Base-by-base conservation (phyloP, 1,140 invertebrate species). In the Colletes gigas region DNA sequence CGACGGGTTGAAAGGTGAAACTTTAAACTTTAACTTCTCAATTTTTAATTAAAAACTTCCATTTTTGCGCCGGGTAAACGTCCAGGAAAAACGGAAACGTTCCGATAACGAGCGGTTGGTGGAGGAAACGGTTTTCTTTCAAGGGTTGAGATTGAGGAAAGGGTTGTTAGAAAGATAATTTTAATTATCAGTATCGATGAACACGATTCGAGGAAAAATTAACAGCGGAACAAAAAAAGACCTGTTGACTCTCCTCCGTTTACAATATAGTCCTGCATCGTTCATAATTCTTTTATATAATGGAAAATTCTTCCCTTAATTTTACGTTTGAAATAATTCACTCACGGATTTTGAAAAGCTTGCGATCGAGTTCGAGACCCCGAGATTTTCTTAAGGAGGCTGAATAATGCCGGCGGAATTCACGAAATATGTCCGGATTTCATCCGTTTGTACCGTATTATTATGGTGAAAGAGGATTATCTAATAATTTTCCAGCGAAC, bases 381-480 rank as follows among this genome's bases (percentile, higher is more conserved):
- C 15, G 8, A 39, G 66, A 76, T 70, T 67, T 78, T n/a, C 59
- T 78, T 71, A 60, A 82, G 62, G 39, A 71, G 63, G 55, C 59
- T 79, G 10, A 67, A 78, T 68, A 66, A 82, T 39, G 44, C 21
- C 21, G 39, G 7, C n/a, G 47, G 8, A 71, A 72, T 76, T 82
- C 79, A 54, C 59, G 55, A 82, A 82, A 78, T 78, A 78, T 78
- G 72, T 72, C 68, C 10, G 4, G 19, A 15, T 67, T 57, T 52
- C 68, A 47, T 82, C 30, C 81, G 76, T 78, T 82, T 72, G 60
- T 72, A 70, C 62, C 39, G 68, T 63, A 66, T 70, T 82, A 79
- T 82, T 82, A 78, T 54, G 67, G n/a, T 72, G 76, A 78, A 82
- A 78, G 81, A 78, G 75, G 81, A 82, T 82, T 82, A 82, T 66